Base-by-base conservation (phyloP, 2,888 invertebrate genomes). In the Alsophila aescularia region DNA sequence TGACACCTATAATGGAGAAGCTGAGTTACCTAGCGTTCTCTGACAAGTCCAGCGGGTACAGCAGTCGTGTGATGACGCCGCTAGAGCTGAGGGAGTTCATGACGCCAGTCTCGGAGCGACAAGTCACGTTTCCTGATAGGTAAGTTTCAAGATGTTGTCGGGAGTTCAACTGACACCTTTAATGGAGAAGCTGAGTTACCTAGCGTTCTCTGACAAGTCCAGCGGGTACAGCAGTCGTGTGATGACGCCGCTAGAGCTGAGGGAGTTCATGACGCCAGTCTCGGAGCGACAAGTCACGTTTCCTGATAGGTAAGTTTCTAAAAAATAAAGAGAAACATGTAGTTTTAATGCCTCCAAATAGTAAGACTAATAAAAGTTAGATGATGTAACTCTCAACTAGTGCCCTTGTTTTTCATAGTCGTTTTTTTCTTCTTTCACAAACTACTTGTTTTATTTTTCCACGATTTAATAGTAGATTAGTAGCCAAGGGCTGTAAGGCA, bases 171-270 rank as follows among this genome's bases (percentile, higher is more conserved):
- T 96, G 43, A 96, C 96, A 0, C 3, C 12, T 31, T 31, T 10
- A 2, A 10, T 12, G 95, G 95, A 96, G 24, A 96, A 96, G 75
- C 77, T 96, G 35, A 96, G 95, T 63, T 93, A 96, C 42, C 77
- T 96, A 52, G 95, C 96, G 0, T 92, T 94, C 64, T 94, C 93
- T 51, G 95, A 95, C 64, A 92, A 93, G 64, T 94, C 94, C 0
- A 94, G 94, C 56, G 94, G 94, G 0, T 95, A 95, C 73, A 94
- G 94, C 66, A 95, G 94, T 70, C 90, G 94, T 64, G 95, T 95
- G 35, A 93, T 94, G 64, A 95, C 95, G 0, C 95, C 95, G 0
- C 79, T 83, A 58, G 91, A 83, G 54, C 66, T 87, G 60, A 85
- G 87, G 61, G 91, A 91, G 60, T 85, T 90, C n/a, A 57, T 75